These are phyloP conservation scores for Nibea coibor DNA, from an alignment of 2,113 vertebrate species.

Conservation along the genomic window DNA sequence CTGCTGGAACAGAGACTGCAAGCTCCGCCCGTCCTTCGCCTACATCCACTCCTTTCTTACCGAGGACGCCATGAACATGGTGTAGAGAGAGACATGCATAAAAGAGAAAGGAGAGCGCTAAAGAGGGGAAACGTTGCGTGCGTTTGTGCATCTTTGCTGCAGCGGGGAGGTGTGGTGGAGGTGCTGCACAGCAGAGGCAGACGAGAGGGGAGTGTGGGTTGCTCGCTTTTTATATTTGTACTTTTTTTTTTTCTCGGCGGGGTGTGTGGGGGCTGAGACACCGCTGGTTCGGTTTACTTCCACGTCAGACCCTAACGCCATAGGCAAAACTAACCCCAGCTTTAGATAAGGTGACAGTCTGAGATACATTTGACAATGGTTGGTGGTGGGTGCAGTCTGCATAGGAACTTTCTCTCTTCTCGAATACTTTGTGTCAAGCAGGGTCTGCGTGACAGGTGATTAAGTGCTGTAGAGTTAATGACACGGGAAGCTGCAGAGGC, in stretches of 20 bases:
- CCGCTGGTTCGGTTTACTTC: conserved; percentile 83
- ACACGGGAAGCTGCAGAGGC: conserved; percentile 15
- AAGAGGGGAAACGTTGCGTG: background rate
- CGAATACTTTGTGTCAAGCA: conserved; percentile 26
- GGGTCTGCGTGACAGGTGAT: conserved; percentile 32
- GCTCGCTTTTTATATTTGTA: conserved; percentile 71
- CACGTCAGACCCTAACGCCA: conserved; percentile 55
- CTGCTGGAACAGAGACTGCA: conserved; percentile 94
- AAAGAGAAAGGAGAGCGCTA: background rate
- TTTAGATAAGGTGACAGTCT: conserved; percentile 35
- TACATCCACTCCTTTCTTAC: conserved; percentile 89
- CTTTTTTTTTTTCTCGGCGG: conserved; percentile 23
- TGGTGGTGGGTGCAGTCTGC: conserved; percentile 77
- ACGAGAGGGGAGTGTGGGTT: conserved; percentile 52
- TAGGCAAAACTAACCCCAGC: conserved; percentile 27
- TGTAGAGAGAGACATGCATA: conserved; percentile 64
- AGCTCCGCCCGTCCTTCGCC: conserved; percentile 89
- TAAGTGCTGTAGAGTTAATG: conserved; percentile 38
- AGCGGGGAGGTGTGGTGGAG: conserved; percentile 40
- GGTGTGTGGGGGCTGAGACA: conserved; percentile 66
- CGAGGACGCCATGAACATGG: conserved; percentile 92
- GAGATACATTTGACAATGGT: conserved; percentile 39
- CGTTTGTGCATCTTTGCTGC: conserved; percentile 23
- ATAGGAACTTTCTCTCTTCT: conserved; percentile 66
- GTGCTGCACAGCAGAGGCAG: conserved; percentile 45